A percentile compares a stretch with the other conserved stretches of the same genome.
Evolutionary conservation across 2,888 invertebrate genomes (phyloP).

Genomic region (Dasypolia templi): DNA sequence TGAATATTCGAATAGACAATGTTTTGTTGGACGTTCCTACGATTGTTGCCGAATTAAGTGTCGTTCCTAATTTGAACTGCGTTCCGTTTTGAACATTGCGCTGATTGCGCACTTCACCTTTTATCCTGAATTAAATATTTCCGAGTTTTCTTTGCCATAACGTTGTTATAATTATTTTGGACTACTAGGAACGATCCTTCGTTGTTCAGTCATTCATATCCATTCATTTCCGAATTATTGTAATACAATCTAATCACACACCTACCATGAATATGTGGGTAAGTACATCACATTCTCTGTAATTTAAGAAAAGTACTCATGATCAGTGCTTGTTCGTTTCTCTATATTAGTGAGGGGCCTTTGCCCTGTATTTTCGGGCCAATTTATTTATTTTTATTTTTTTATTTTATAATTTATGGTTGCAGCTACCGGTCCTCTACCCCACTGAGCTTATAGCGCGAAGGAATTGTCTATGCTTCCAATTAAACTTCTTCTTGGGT

Average conservation of each 20-base stretch:
- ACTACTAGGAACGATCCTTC: background rate
- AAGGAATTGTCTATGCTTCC: conserved; percentile 63
- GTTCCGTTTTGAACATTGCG: conserved; percentile 4
- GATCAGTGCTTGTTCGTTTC: background rate
- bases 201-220: background rate
- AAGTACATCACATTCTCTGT: background rate
- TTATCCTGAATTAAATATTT: background rate
- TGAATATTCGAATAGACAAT: conserved; percentile 59
- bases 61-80: conserved; percentile 20
- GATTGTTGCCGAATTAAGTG: conserved; percentile 28
- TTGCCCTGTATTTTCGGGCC: background rate
- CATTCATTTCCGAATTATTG: background rate
- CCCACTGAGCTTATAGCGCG: conserved; percentile 62
- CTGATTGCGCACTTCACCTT: background rate
- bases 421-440: conserved; percentile 62
- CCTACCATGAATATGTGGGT: background rate
- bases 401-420: conserved; percentile 22
- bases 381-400: background rate
- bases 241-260: background rate
- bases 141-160: background rate
- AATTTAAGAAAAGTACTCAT: background rate
- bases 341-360: background rate
- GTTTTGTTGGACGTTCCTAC: conserved; percentile 12
- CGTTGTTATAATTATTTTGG: background rate
- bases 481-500: conserved; percentile 60